Evolutionary conservation across 92 coral and sea anemone genomes (phyloP), one percentile per base, ranked within the genome.

Genomic region (Scolanthus callimorphus): DNA sequence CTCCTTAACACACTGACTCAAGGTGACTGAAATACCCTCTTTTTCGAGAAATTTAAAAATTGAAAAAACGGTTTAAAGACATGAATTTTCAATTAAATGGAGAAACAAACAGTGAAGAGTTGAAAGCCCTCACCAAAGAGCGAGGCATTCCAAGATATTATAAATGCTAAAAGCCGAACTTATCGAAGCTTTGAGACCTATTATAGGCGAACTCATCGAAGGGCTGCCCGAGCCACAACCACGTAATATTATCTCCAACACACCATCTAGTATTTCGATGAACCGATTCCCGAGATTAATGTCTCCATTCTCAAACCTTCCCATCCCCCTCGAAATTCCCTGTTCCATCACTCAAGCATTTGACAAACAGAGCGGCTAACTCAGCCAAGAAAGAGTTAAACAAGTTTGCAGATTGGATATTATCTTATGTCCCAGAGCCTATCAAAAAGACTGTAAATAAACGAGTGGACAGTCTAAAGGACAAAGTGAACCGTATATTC

Each of bases 391-490:
- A 59, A 59, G 82, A 59, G 63, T 0, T 76, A 0, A 67, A 51
- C 64, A 59, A 76, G 64, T 76, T 76, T 17, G 26, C 78, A 60
- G 78, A 71, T 25, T 71, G 78, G 78, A 39, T 71, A 3, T 25
- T 71, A 61, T 71, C 78, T 21, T 50, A 24, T 51, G 62, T 71
- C 39, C 78, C 78, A 0, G 69, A 51, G 28, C 31, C 73, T 0
- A 24, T 65, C 21, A 74, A 57, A 45, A 74, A 74, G 66, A 30
- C 67, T 0, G 62, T 65, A 4, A 50, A 74, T 57, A 34, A 74
- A 27, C 67, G 47, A 29, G 74, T 74, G 12, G 61, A 71, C 39
- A 61, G 70, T 51, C 47, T 51, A 3, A 76, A 67, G 49, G 76
- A 66, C 0, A 67, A 65, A 26, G 69, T 67, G 0, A 65, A 37